phyloP scores from a whole-genome alignment of 2,797 vertebrate species.

The Scarus forsteni region DNA sequence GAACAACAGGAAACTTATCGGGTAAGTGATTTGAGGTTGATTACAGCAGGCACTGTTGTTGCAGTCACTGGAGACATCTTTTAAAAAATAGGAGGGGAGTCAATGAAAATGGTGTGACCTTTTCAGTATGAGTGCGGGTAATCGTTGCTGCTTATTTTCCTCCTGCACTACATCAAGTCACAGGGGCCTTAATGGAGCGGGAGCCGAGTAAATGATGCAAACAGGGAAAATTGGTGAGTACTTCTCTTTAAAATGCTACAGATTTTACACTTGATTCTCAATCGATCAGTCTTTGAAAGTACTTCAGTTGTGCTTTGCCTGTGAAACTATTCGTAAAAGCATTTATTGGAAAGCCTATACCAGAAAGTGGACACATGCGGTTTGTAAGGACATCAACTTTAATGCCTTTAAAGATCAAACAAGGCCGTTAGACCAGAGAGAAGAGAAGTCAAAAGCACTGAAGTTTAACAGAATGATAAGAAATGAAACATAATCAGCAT shows the following conservation, averaged over 20 bases:
- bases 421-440: not conserved
- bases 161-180: slow-evolving; percentile 30
- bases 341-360: not conserved
- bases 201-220: slow-evolving; percentile 28
- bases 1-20: slow-evolving; percentile 30
- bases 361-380: not conserved
- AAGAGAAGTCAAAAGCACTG: not conserved
- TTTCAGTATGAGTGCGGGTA: slow-evolving; percentile 42
- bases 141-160: slow-evolving; percentile 38
- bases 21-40: slow-evolving; percentile 47
- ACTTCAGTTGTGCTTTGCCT: not conserved
- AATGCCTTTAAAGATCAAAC: not conserved
- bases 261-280: slow-evolving; percentile 3
- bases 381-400: not conserved
- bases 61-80: slow-evolving; percentile 3
- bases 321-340: not conserved
- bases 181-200: slow-evolving; percentile 25
- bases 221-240: not conserved
- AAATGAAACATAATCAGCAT: no score
- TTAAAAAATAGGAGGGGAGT: not conserved
- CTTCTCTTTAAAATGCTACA: not conserved
- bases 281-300: not conserved
- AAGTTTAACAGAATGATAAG: no score
- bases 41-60: slow-evolving; percentile 25
- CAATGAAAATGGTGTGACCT: slow-evolving; percentile 56